These are phyloP conservation scores for Bombylius discolor DNA, from an alignment of 2,888 invertebrate species.

Conservation along the genomic window DNA sequence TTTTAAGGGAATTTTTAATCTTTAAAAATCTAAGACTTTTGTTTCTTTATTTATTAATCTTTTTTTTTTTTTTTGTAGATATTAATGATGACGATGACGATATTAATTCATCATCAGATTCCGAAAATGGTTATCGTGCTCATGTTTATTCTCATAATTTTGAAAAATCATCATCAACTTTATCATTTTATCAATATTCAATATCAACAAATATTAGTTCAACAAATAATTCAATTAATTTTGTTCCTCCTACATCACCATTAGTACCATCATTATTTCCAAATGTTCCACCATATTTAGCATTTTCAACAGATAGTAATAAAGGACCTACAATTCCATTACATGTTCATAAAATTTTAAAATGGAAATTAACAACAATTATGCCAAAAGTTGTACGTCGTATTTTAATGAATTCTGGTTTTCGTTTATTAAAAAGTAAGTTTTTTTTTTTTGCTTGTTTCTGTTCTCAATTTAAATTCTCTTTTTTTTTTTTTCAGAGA, in stretches of 20 bases:
- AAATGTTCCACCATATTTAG: slow-evolving; percentile 64
- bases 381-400: slow-evolving; percentile 88
- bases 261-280: slow-evolving; percentile 52
- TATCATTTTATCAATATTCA: background rate
- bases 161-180: background rate
- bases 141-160: slow-evolving; percentile 1
- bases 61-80: background rate
- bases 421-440: slow-evolving; percentile 71
- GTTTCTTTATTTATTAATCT: background rate
- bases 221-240: background rate
- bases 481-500: slow-evolving; percentile 44
- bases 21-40: background rate
- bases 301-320: slow-evolving; percentile 57
- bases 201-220: background rate
- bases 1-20: no score
- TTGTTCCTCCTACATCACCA: slow-evolving; percentile 20
- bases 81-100: background rate
- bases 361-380: slow-evolving; percentile 90
- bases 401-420: slow-evolving; percentile 75
- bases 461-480: background rate
- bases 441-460: background rate
- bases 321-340: slow-evolving; percentile 49
- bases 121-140: slow-evolving; percentile 11
- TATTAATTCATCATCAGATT: slow-evolving; percentile 9
- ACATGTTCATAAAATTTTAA: slow-evolving; percentile 63